Evolutionary conservation across 2,797 vertebrate species (phyloP).

Genomic region (Platyrinchus mystaceus): DNA sequence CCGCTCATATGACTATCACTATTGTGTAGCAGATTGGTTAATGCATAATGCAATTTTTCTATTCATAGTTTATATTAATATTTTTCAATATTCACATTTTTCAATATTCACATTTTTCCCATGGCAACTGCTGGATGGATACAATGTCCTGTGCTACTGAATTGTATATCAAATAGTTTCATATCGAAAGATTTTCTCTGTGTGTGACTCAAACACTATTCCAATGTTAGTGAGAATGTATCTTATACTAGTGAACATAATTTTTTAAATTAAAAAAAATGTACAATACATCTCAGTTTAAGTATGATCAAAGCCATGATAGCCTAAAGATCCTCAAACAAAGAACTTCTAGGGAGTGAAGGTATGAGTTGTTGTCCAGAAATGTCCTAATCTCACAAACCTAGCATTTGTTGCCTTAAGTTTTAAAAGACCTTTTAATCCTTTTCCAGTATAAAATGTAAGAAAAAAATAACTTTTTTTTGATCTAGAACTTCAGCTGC

Average conservation of each 20-base stretch:
- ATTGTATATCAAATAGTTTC: background rate
- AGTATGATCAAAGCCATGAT: background rate
- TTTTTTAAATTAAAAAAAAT: background rate
- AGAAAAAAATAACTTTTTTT: background rate
- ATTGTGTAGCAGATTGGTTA: background rate
- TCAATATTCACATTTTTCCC: background rate
- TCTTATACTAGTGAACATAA: background rate
- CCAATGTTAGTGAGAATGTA: background rate
- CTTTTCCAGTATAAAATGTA: background rate
- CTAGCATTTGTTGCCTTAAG: background rate
- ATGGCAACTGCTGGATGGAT: background rate
- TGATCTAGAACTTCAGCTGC: background rate
- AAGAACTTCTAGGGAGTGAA: background rate
- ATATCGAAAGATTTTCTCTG: background rate
- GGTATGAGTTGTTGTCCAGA: background rate
- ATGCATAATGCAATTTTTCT: background rate
- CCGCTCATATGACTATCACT: background rate
- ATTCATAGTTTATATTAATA: background rate
- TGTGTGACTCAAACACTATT: background rate
- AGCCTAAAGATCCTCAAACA: background rate
- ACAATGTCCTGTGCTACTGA: background rate
- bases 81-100: background rate
- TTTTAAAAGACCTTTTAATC: background rate
- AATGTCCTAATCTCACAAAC: background rate
- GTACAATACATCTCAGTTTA: background rate